Evolutionary conservation across 2,797 vertebrate species (phyloP), one percentile per base, ranked within the genome.

Genomic region (Neosilurus mollespiculum): DNA sequence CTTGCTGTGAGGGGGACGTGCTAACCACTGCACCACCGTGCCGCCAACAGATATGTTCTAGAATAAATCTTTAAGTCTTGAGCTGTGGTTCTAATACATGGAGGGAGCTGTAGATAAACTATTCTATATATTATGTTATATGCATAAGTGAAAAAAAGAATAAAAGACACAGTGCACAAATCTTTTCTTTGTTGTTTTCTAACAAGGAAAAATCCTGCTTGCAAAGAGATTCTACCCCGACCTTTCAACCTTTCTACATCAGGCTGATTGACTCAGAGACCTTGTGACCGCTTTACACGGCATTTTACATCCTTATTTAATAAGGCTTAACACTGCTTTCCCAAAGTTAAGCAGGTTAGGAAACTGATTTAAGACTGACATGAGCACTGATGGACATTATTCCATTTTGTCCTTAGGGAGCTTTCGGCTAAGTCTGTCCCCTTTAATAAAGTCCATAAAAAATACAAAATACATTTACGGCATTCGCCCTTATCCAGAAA

Each of bases 381-480:
- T 84, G 43, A 84, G 59, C 84, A 89, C 82, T 82, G 78, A 71
- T 83, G 76, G 84, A 83, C 84, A 59, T 43, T 83, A 78, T 51
- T 9, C 56, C 24, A 16, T 49, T 81, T 78, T 90, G 90, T 91
- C 91, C 89, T 89, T 83, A 81, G 51, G 75, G 62, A 87, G 87
- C 85, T 88, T 82, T 86, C 85, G 86, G 87, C 89, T 88, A 85
- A 90, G 91, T 90, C 87, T 78, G 81, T 86, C 87, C 85, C 84
- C 81, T 78, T 89, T 85, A 65, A 83, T 86, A 59, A 81, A 59
- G 67, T 22, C 69, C 53, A 15, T 58, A 54, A 84, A 75, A 86
- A 78, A 90, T 90, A 89, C 90, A 91, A 90, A 88, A 87, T 59
- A n/a, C n/a, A n/a, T n/a, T n/a, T n/a, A n/a, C n/a, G n/a, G n/a